Percentiles rank a stretch among this genome's conserved stretches.
These are phyloP conservation scores for Rallus limicola DNA, from an alignment of 2,113 vertebrate genomes.

Conservation along the genomic window DNA sequence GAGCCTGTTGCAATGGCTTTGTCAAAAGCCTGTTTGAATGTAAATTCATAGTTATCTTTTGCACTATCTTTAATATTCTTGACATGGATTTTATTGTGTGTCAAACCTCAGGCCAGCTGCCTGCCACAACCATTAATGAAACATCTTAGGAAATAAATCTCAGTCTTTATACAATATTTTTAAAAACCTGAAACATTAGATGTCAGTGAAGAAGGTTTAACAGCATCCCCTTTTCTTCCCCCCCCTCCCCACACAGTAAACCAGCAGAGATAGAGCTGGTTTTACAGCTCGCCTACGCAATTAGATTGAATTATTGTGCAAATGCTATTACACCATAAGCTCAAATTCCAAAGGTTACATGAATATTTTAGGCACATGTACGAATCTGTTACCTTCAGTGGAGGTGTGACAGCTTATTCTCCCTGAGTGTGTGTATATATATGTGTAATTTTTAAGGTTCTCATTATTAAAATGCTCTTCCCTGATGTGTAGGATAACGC, in stretches of 20 bases:
- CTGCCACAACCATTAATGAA: slow-evolving; percentile 87
- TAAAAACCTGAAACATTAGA: slow-evolving; percentile 83
- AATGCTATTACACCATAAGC: slow-evolving; percentile 53
- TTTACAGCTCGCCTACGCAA: slow-evolving; percentile 70
- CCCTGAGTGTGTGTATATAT: not conserved
- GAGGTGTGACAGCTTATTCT: slow-evolving; percentile 49
- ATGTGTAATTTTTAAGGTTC: slow-evolving; percentile 18
- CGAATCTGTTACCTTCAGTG: slow-evolving; percentile 63
- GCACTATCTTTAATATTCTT: slow-evolving; percentile 92
- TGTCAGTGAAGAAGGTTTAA: slow-evolving; percentile 81
- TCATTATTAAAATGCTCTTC: slow-evolving; percentile 27
- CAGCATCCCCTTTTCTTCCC: slow-evolving; percentile 44
- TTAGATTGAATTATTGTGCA: slow-evolving; percentile 77
- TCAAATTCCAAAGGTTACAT: slow-evolving; percentile 65
- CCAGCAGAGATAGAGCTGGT: slow-evolving; percentile 58
- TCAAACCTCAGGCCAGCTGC: slow-evolving; percentile 86
- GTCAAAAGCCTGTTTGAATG: slow-evolving; percentile 97
- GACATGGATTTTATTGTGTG: slow-evolving; percentile 93
- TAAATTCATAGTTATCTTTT: slow-evolving; percentile 93
- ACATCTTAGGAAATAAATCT: slow-evolving; percentile 90
- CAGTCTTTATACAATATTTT: slow-evolving; percentile 84
- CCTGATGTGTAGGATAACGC: not conserved
- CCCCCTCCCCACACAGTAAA: not conserved
- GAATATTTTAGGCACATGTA: slow-evolving; percentile 60
- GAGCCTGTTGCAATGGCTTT: slow-evolving; percentile 95